Percentiles rank a stretch among this genome's conserved stretches.
Conservation (phyloP, 2,113 vertebrate species). For the Zosterops pallidus region DNA sequence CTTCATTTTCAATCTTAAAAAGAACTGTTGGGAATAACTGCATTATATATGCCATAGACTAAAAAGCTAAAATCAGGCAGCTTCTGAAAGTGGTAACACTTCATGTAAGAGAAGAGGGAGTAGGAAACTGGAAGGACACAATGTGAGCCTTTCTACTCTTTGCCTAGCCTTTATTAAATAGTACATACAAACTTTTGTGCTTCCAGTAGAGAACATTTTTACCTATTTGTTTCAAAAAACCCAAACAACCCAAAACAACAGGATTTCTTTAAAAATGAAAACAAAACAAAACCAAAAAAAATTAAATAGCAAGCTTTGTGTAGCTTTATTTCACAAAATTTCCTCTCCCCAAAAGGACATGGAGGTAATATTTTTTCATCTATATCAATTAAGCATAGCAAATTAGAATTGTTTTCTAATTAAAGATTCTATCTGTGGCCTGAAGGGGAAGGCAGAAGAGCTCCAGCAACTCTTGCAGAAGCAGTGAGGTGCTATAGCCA, state of each 20-base stretch:
- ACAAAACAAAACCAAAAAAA: background rate
- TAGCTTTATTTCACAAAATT: constrained; percentile 58
- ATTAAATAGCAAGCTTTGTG: background rate
- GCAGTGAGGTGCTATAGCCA: background rate
- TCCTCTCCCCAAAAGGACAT: background rate
- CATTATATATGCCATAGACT: background rate
- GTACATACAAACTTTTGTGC: constrained; percentile 57
- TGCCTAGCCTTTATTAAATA: constrained; percentile 59
- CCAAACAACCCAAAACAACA: background rate
- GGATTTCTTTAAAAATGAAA: background rate
- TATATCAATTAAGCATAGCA: background rate
- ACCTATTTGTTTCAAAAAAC: background rate
- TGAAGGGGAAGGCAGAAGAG: background rate
- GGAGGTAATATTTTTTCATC: background rate
- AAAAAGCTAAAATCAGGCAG: background rate
- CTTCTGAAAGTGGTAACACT: background rate
- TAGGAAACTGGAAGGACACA: constrained; percentile 26
- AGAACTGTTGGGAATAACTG: background rate
- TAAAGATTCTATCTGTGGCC: background rate
- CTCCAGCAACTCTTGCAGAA: background rate
- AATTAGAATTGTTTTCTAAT: background rate
- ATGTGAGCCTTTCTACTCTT: constrained; percentile 46
- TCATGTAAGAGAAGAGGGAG: background rate
- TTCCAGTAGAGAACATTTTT: constrained; percentile 33
- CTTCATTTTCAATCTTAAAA: background rate